Percentiles rank a stretch among this genome's conserved stretches.
Evolutionary conservation across 2,888 invertebrate species (phyloP).

Genomic region (Dasypogon diadema): DNA sequence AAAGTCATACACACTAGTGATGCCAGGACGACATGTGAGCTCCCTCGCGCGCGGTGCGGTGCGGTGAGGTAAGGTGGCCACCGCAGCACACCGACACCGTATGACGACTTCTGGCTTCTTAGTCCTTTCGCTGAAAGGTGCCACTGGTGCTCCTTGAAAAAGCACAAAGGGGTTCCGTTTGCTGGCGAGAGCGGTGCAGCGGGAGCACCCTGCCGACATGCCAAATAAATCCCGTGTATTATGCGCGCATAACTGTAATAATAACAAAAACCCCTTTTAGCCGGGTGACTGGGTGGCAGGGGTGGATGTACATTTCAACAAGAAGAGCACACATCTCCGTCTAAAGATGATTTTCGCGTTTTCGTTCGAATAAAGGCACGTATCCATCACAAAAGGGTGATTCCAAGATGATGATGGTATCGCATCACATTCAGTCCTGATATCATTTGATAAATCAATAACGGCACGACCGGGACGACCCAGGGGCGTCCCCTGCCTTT

Average conservation of each 20-base stretch:
- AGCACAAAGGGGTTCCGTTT: slow-evolving; percentile 25
- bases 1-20: slow-evolving; percentile 40
- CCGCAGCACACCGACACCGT: no score
- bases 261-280: slow-evolving; percentile 48
- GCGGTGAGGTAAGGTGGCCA: no score
- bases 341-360: slow-evolving; percentile 51
- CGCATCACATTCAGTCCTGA: slow-evolving; percentile 52
- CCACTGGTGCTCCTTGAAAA: slow-evolving; percentile 37
- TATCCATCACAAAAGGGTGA: slow-evolving; percentile 55
- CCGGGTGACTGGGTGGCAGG: no score
- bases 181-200: background rate
- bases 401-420: slow-evolving; percentile 55
- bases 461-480: slow-evolving; percentile 32
- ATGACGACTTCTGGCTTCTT: slow-evolving; percentile 36
- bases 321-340: slow-evolving; percentile 21
- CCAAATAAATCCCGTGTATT: background rate
- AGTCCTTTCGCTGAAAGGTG: slow-evolving; percentile 27
- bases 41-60: background rate
- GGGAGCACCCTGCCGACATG: background rate
- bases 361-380: slow-evolving; percentile 47
- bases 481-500: no score
- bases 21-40: slow-evolving; percentile 12
- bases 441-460: slow-evolving; percentile 56
- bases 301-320: slow-evolving; percentile 18
- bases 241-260: slow-evolving; percentile 41